Base-by-base conservation (phyloP, 2,113 vertebrate species). In the Machaerirhynchus nigripectus region DNA sequence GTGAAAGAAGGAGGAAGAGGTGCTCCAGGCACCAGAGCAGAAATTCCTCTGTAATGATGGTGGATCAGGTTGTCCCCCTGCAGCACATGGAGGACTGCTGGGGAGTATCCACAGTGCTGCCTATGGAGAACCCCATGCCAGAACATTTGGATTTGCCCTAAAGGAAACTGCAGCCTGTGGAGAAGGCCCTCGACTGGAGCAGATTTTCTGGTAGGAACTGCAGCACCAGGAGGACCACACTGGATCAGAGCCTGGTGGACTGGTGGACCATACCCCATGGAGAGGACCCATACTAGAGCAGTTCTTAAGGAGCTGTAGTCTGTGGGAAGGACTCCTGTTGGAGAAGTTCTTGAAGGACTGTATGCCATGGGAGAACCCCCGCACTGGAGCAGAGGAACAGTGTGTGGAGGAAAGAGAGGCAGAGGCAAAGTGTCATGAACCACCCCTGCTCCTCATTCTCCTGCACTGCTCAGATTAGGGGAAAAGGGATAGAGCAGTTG, bases 381-480 rank as follows among this genome's bases (percentile, higher is more conserved):
- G n/a, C 4, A 2, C 13, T 37, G 28, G 4, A 89, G 5, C 7
- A 56, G 16, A 18, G 37, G 8, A 47, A 50, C 13, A 59, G 11
- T 7, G 2, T 71, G 20, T 55, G 24, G 30, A 79, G 21, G 27
- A 68, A 80, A 33, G 16, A 70, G 6, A 60, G 19, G 4, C 1
- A 42, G 33, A 87, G 6, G 27, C 0, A 0, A 83, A 39, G 6
- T n/a, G 30, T 20, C 4, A 5, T 19, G 11, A 75, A 17, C 35
- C 11, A 16, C 3, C 2, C 3, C 3, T 19, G 21, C 40, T 92
- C 46, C 14, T 69, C 37, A 37, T 74, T 11, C 2, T 13, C 2
- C 16, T 80, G 10, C 14, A 11, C 8, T 59, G 18, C 18, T 78
- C 2, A 0, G 8, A 16, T 57, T 44, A 67, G 9, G 14, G 13